Percentiles rank a stretch among this genome's conserved stretches.
Evolutionary conservation across 2,888 invertebrate genomes (phyloP).

Genomic region (Cheiracanthium punctorium): DNA sequence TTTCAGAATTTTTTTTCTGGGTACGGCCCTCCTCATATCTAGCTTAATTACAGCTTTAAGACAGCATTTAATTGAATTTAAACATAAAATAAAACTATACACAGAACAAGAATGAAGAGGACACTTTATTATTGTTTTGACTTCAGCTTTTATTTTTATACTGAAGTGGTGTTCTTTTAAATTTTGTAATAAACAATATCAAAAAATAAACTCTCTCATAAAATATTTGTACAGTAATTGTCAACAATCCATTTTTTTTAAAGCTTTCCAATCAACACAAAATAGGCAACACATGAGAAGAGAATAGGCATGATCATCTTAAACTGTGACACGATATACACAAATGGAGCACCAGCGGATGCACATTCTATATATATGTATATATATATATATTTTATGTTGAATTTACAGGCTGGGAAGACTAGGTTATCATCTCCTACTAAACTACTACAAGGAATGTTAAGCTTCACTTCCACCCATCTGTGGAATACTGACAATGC

Average conservation of each 20-base stretch:
- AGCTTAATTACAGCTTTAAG: too few relatives aligned
- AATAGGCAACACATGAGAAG: slow-evolving; percentile 22
- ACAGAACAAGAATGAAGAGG: neutral
- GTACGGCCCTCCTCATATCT: too few relatives aligned
- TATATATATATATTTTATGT: slow-evolving; percentile 48
- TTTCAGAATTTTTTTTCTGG: too few relatives aligned
- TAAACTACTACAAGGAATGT: slow-evolving; percentile 20
- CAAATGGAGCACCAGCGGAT: too few relatives aligned
- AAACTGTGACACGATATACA: neutral
- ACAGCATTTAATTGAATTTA: too few relatives aligned
- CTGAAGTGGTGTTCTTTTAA: too few relatives aligned
- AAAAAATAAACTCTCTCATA: slow-evolving; percentile 68
- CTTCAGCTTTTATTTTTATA: too few relatives aligned
- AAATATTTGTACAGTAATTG: slow-evolving; percentile 43
- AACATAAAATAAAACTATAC: too few relatives aligned
- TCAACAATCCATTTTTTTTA: slow-evolving; percentile 53
- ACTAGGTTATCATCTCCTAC: slow-evolving; percentile 34
- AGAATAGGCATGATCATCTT: slow-evolving; percentile 62
- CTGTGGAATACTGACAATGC: slow-evolving; percentile 61
- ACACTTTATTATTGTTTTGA: neutral
- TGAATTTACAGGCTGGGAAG: slow-evolving; percentile 48
- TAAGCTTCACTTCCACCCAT: slow-evolving; percentile 58
- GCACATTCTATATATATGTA: too few relatives aligned
- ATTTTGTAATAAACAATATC: slow-evolving; percentile 60
- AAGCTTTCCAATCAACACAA: slow-evolving; percentile 52